A percentile compares a stretch with the other conserved stretches of the same genome.
phyloP scores from a whole-genome alignment of 1,140 invertebrate genomes.

The Microplitis demolitor region DNA sequence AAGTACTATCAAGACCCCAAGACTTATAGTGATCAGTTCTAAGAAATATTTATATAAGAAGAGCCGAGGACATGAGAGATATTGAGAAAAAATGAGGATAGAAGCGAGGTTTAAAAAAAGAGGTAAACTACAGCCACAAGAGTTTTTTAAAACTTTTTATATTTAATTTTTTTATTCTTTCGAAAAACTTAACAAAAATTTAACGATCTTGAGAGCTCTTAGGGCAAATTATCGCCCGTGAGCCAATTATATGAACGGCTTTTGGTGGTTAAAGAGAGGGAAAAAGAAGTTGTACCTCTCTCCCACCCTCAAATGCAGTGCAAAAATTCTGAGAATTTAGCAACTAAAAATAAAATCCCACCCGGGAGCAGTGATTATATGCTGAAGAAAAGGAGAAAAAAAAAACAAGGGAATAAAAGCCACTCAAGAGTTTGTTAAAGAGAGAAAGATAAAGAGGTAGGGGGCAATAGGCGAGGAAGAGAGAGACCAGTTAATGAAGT shows the following conservation, averaged over 20 bases:
- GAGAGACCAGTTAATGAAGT: constrained; percentile 56
- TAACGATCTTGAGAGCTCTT: constrained; percentile 50
- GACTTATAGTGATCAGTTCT: no score
- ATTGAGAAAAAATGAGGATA: no score
- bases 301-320: constrained; percentile 37
- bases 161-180: neutral
- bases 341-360: constrained; percentile 60
- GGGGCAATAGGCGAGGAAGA: constrained; percentile 21
- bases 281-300: neutral
- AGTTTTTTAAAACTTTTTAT: neutral
- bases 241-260: constrained; percentile 50
- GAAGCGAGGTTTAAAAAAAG: no score
- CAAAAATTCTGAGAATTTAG: constrained; percentile 53
- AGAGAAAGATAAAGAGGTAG: constrained; percentile 25
- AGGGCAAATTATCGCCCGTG: constrained; percentile 51
- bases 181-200: constrained; percentile 44
- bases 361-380: constrained; percentile 58
- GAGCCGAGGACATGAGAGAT: no score
- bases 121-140: no score
- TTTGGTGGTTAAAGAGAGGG: constrained; percentile 19
- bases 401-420: constrained; percentile 36
- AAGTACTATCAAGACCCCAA: no score
- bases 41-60: no score
- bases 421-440: constrained; percentile 26
- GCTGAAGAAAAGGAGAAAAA: constrained; percentile 22